These are phyloP conservation scores for Dioctria linearis DNA, from an alignment of 2,888 invertebrate species.

Conservation along the genomic window DNA sequence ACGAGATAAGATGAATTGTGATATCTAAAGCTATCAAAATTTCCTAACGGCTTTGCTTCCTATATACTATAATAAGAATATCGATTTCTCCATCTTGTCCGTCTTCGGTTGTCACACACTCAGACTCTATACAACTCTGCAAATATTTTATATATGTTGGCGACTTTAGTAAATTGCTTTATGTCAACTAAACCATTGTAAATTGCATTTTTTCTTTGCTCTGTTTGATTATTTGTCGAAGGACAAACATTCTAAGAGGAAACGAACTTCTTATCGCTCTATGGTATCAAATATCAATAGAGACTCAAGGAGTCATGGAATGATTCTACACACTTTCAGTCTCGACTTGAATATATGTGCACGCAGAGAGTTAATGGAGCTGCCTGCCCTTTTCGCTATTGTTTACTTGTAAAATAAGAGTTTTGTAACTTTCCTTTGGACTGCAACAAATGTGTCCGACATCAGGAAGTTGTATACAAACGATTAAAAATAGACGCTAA, in stretches of 20 bases:
- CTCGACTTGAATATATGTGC: too few species aligned
- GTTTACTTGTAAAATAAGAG: slow-evolving; percentile 28
- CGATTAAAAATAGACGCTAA: slow-evolving; percentile 30
- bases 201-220: slow-evolving; percentile 7
- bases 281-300: slow-evolving; percentile 27
- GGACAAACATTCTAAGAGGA: slow-evolving; percentile 3
- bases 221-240: slow-evolving; percentile 4
- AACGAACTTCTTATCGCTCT: background rate
- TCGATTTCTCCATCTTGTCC: too few species aligned
- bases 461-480: background rate
- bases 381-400: background rate
- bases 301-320: background rate
- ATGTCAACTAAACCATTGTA: background rate
- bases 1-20: too few species aligned
- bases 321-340: too few species aligned
- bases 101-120: too few species aligned
- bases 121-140: too few species aligned
- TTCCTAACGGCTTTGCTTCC: too few species aligned
- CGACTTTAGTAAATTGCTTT: background rate
- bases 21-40: too few species aligned
- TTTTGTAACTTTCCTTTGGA: slow-evolving; percentile 15
- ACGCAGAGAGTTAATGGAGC: slow-evolving; percentile 15
- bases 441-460: slow-evolving; percentile 13
- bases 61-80: too few species aligned
- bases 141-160: too few species aligned